Evolutionary conservation across 2,797 vertebrate genomes (phyloP).

Genomic region (Naso thynnoides): DNA sequence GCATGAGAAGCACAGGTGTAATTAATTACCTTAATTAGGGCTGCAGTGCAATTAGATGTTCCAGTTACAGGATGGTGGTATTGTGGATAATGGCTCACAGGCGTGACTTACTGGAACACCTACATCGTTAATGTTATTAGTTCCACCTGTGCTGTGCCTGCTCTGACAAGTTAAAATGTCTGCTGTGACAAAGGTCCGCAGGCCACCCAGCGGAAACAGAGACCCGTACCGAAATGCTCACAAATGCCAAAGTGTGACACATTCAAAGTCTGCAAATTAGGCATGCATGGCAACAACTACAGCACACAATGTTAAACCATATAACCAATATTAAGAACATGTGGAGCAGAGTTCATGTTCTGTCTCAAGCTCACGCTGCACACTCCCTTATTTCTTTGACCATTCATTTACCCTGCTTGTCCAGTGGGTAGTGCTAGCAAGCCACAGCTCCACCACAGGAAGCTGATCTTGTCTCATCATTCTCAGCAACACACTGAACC

Average conservation of each 20-base stretch:
- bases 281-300: neutral
- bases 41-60: neutral
- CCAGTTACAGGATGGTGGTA: neutral
- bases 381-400: neutral
- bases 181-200: neutral
- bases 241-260: neutral
- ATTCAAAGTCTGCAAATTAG: too few relatives aligned
- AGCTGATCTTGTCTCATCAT: constrained; percentile 8
- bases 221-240: too few relatives aligned
- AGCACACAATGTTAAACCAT: neutral
- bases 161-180: constrained; percentile 2
- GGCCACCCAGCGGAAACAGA: neutral
- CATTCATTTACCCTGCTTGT: constrained; percentile 43
- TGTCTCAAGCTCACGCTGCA: neutral
- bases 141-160: neutral
- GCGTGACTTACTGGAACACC: constrained; percentile 1
- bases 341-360: neutral
- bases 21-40: constrained; percentile 3
- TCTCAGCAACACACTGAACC: constrained; percentile 3
- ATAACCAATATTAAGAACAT: neutral
- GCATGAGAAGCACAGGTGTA: neutral
- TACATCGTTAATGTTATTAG: neutral
- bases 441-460: constrained; percentile 30
- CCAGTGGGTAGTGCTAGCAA: constrained; percentile 72
- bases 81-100: neutral